Percentiles rank a stretch among this genome's conserved stretches.
These are phyloP conservation scores for Neomonachus schauinslandi DNA, from an alignment of 2,113 vertebrate genomes.

Conservation along the genomic window DNA sequence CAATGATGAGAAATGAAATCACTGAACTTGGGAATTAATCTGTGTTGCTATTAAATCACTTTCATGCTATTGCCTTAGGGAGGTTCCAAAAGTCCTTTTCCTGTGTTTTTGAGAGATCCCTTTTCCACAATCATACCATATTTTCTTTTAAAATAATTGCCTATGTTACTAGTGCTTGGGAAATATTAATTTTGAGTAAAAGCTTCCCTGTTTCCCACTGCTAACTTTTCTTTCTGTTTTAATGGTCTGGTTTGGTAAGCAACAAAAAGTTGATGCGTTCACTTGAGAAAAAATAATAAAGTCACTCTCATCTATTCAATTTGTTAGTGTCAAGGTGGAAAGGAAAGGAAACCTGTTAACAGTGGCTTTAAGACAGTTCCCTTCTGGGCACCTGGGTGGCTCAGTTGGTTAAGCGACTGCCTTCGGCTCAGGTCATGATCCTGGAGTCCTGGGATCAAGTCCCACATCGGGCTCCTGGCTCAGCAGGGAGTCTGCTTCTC, in stretches of 20 bases:
- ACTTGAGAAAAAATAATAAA: not conserved
- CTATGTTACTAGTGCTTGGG: not conserved
- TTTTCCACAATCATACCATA: not conserved
- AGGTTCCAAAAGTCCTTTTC: not conserved
- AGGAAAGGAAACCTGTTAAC: not conserved
- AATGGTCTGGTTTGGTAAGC: not conserved
- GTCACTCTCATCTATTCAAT: no score
- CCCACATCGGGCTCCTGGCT: no score
- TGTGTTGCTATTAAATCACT: not conserved
- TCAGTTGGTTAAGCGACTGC: no score
- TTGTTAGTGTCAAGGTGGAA: not conserved
- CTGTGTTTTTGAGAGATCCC: not conserved
- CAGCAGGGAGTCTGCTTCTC: no score
- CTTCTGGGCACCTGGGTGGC: no score
- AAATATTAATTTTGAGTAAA: not conserved
- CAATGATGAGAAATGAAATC: not conserved
- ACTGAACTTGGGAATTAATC: not conserved
- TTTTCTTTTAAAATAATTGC: not conserved
- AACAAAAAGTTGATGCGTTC: not conserved
- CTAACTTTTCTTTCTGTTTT: not conserved
- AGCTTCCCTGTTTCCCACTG: not conserved
- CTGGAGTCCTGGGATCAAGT: no score
- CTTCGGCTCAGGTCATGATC: no score
- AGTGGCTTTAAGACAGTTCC: not conserved
- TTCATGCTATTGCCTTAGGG: not conserved